phyloP scores from a whole-genome alignment of 2,888 invertebrate genomes.

The Sminthurinus aureus region DNA sequence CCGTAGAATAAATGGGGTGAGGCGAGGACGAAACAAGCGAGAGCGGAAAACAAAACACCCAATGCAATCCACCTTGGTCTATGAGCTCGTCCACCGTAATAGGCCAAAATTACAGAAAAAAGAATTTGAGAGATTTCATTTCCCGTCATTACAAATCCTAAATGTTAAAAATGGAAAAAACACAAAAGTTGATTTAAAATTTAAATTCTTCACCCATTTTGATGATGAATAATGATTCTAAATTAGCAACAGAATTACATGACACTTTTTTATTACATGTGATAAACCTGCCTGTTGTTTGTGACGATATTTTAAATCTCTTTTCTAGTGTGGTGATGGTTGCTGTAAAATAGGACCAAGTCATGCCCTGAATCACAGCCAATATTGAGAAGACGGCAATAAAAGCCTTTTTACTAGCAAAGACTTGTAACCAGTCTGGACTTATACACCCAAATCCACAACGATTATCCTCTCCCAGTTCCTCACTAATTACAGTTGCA shows the following conservation, averaged over 20 bases:
- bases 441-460: constrained; percentile 69
- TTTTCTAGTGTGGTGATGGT: constrained; percentile 78
- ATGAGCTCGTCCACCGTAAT: constrained; percentile 71
- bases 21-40: constrained; percentile 72
- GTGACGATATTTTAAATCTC: constrained; percentile 75
- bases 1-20: constrained; percentile 72
- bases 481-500: no score
- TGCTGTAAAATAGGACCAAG: constrained; percentile 76
- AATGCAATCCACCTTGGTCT: constrained; percentile 70
- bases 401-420: constrained; percentile 70
- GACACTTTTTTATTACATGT: no score
- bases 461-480: constrained; percentile 51
- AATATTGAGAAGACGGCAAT: constrained; percentile 70
- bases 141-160: constrained; percentile 69
- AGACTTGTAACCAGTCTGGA: constrained; percentile 70
- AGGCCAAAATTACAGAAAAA: constrained; percentile 72
- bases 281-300: constrained; percentile 71
- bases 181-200: no score
- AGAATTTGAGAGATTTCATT: constrained; percentile 77
- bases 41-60: constrained; percentile 71
- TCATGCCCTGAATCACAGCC: constrained; percentile 72
- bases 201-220: no score
- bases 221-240: no score
- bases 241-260: no score
- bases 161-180: not conserved